A percentile compares a stretch with the other conserved stretches of the same genome.
phyloP scores from a whole-genome alignment of 2,797 vertebrate species.

The Enteromius unitaeniatus region DNA sequence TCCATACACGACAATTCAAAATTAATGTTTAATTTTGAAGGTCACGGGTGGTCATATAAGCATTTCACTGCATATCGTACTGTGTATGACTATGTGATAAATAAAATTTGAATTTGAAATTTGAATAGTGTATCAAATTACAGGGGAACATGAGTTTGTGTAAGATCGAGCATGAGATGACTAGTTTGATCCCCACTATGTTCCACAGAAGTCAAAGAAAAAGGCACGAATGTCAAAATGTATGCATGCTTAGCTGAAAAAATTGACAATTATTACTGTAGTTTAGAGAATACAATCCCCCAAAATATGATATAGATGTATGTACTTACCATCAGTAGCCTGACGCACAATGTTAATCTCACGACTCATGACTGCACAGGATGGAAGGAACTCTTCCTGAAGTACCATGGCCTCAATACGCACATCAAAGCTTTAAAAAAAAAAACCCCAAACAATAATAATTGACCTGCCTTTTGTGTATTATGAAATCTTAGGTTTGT shows the following conservation, averaged over 20 bases:
- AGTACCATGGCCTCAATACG: conserved; percentile 96
- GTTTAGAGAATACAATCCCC: not conserved
- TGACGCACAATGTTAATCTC: conserved; percentile 88
- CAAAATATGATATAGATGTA: not conserved
- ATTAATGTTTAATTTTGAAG: too few relatives aligned
- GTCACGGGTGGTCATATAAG: too few relatives aligned
- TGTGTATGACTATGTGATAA: too few relatives aligned
- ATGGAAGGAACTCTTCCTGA: conserved; percentile 90
- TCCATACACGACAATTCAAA: not conserved
- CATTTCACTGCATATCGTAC: too few relatives aligned
- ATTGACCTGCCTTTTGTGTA: not conserved
- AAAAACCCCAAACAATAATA: conserved; percentile 14
- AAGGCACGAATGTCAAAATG: not conserved
- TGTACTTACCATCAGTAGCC: conserved; percentile 88
- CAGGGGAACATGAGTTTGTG: conserved; percentile 21
- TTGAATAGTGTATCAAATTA: not conserved
- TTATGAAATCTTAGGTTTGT: not conserved
- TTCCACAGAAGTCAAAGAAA: not conserved
- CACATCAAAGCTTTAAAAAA: conserved; percentile 85
- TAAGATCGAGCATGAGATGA: not conserved
- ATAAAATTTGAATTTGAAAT: too few relatives aligned
- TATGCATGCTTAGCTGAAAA: not conserved
- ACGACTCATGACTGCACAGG: conserved; percentile 84
- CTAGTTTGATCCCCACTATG: not conserved
- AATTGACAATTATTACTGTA: not conserved